Base-by-base conservation (phyloP, 1,140 invertebrate species). In the Drosophila azteca region DNA sequence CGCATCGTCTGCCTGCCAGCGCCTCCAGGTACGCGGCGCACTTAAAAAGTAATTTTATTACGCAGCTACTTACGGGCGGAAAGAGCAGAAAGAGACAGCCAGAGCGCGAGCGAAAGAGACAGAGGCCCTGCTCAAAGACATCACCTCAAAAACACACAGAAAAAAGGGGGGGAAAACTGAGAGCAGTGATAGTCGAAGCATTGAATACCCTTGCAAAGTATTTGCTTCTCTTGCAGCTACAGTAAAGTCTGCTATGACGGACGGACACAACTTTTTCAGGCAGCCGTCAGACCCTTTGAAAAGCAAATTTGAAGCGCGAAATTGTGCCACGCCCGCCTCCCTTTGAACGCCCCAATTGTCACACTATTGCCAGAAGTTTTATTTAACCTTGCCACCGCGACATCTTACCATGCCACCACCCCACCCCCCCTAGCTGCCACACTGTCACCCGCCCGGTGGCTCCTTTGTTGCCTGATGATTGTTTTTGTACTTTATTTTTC, bases 1-100 rank as follows among this genome's bases (percentile, higher is more conserved):
- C 80, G 60, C 45, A 46, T 5, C 58, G 39, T 52, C 35, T 26
- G 15, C 1, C 11, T 4, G 13, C 26, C 24, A n/a, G n/a, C n/a
- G n/a, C n/a, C n/a, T n/a, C n/a, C 60, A 73, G 77, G 77, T 82
- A 80, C 73, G 63, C 66, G 46, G 54, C 65, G 83, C 82, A 85
- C 77, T 81, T 85, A 87, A 85, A 85, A 85, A 87, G 82, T 85
- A 87, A 85, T 85, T 85, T 85, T 85, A 85, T 85, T 85, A 85
- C 82, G 77, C 74, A 81, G 81, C 81, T 87, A 85, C 82, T 85
- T 85, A 85, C 11, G n/a, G 52, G 31, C 39, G 29, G 35, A 24
- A 2, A 24, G 24, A 24, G 24, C 15, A 35, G 22, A 44, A 6
- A 8, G 31, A 7, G 39, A 31, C 35, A 39, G 35, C 3, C 24